Evolutionary conservation across 2,113 vertebrate species (phyloP), one percentile per base, ranked within the genome.

Genomic region (Callorhinus ursinus): DNA sequence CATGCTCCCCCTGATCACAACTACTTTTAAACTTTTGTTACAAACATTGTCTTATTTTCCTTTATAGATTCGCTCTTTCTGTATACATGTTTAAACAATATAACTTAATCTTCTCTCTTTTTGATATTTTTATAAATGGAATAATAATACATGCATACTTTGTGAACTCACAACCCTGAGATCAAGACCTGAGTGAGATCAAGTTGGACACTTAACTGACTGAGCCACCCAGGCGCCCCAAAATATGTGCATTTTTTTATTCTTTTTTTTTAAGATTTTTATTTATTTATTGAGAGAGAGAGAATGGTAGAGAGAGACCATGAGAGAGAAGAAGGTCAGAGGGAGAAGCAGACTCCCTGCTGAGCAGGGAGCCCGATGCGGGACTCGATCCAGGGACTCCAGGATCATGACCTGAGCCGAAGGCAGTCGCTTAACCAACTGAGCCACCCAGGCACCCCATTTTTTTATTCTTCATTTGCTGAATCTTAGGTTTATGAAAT

Each of bases 401-500:
- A 39, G 39, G 39, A 39, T 39, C 39, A 39, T 39, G 39, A 39
- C 39, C 39, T 39, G 39, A 39, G 39, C 39, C 39, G 4, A 39
- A 39, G 39, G 39, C 39, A 39, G 39, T 39, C 39, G 18, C 16
- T 55, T 55, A 55, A 55, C 16, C 18, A 19, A 55, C 55, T 19
- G 18, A 19, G 55, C 55, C 55, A 55, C 55, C 16, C 65, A 69
- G 65, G 65, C 3, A 1, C 65, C 16, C 33, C 16, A n/a, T 69
- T 69, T 57, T 55, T 92, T 51, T 5, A 85, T 93, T 61, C 10
- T 53, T 63, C 8, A 39, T 28, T 67, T 86, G 81, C 51, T 83
- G 11, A 92, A 36, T 57, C 49, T 42, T 94, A 57, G 15, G 7
- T 83, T 89, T 92, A n/a, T 86, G 57, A 96, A 63, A 92, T 59